phyloP scores from a whole-genome alignment of 2,113 vertebrate species.

The Natator depressus region DNA sequence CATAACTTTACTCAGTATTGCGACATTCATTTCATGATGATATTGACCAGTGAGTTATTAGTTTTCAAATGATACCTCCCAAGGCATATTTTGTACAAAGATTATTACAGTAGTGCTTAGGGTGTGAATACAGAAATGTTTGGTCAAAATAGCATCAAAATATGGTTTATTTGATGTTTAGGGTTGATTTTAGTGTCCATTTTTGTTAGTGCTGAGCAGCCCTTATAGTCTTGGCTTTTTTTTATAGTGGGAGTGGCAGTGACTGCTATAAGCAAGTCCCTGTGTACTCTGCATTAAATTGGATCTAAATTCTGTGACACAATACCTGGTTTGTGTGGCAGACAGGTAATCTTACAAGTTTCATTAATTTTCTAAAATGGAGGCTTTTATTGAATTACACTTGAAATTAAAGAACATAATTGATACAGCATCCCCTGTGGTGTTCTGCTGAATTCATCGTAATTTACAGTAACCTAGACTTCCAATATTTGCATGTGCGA shows the following conservation, averaged over 20 bases:
- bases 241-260: background rate
- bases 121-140: background rate
- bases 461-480: background rate
- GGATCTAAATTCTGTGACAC: background rate
- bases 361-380: background rate
- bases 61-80: background rate
- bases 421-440: background rate
- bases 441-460: background rate
- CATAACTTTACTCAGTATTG: background rate
- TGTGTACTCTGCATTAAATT: background rate
- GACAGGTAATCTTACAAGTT: background rate
- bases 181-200: background rate
- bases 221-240: background rate
- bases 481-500: background rate
- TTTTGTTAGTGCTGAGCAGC: background rate
- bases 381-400: background rate
- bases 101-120: background rate
- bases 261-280: background rate
- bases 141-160: background rate
- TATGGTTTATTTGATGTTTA: background rate
- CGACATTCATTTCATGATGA: background rate
- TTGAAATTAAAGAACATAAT: background rate
- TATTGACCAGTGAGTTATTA: background rate
- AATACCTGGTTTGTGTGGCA: background rate
- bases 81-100: background rate